Evolutionary conservation across 2,888 invertebrate genomes (phyloP), one percentile per base, ranked within the genome.

Genomic region (Synanthedon vespiformis): DNA sequence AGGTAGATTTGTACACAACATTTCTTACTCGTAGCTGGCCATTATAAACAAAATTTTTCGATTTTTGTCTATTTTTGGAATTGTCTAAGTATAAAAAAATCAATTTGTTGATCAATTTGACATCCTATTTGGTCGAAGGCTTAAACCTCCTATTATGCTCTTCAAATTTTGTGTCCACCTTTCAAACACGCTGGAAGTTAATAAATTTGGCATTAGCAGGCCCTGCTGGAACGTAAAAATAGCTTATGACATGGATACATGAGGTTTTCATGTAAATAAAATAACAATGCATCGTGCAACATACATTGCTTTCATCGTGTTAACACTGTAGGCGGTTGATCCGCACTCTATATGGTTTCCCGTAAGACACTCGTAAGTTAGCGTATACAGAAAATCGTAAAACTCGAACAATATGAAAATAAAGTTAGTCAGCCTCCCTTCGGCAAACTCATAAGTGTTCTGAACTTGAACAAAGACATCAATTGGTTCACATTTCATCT

Each of bases 401-500:
- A 44, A 14, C 14, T 44, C 47, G 57, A 71, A 84, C 81, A 83
- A 79, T 82, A 80, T 76, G 71, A 61, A 59, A 58, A 58, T 55
- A 59, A 61, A 61, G 62, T 73, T 73, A 79, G 74, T 76, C 77
- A 80, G 78, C 75, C 80, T 75, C 75, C 71, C 76, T 71, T 72
- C 64, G 73, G 74, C 13, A 74, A 63, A 62, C 62, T 63, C 71
- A 69, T 83, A 82, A 83, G 76, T 61, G 67, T 68, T 59, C 61
- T 64, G 64, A 74, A 74, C 68, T 60, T 69, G 78, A 83, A 86
- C 84, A 83, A 83, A 85, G 85, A 84, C 85, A 86, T 86, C 81
- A 83, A 82, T 75, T 68, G 80, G 74, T 73, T 73, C 81, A 83
- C 85, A 85, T 84, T 82, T 85, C 81, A 82, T 76, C 77, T 74